phyloP scores from a whole-genome alignment of 1,140 invertebrate species.

The Drosophila lini region DNA sequence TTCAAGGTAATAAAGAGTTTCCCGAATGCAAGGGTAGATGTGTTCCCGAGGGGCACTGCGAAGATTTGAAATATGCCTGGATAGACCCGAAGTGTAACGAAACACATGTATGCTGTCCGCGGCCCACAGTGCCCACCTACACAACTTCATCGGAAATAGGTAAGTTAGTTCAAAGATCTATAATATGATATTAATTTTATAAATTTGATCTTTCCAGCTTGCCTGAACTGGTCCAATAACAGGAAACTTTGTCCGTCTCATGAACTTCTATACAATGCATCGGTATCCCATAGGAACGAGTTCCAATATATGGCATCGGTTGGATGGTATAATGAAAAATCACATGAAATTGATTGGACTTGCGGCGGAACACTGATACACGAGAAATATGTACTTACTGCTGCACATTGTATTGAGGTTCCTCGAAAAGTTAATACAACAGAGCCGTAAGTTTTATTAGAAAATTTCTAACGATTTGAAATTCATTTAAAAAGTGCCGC shows the following conservation, averaged over 20 bases:
- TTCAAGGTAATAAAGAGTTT: not conserved
- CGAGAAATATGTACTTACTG: not conserved
- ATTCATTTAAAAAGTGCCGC: too few species aligned
- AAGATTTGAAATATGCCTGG: too few species aligned
- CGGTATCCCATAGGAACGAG: not conserved
- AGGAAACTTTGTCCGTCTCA: not conserved
- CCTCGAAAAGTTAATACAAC: rapidly evolving
- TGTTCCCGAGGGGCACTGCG: too few species aligned
- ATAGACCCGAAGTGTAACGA: too few species aligned
- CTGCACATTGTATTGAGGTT: not conserved
- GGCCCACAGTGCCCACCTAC: not conserved
- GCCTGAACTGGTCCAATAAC: not conserved
- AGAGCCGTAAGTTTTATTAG: not conserved
- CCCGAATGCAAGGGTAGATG: too few species aligned
- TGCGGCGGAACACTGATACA: not conserved
- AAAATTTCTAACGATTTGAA: not conserved
- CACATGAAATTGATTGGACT: not conserved
- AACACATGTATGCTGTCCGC: not conserved
- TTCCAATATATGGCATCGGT: not conserved
- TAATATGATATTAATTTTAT: not conserved
- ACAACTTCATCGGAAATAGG: not conserved
- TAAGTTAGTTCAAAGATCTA: not conserved
- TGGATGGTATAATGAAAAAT: not conserved
- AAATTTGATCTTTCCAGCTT: not conserved
- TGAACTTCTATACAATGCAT: not conserved